phyloP scores from a whole-genome alignment of 2,888 invertebrate genomes.

The Zelleria hepariella region DNA sequence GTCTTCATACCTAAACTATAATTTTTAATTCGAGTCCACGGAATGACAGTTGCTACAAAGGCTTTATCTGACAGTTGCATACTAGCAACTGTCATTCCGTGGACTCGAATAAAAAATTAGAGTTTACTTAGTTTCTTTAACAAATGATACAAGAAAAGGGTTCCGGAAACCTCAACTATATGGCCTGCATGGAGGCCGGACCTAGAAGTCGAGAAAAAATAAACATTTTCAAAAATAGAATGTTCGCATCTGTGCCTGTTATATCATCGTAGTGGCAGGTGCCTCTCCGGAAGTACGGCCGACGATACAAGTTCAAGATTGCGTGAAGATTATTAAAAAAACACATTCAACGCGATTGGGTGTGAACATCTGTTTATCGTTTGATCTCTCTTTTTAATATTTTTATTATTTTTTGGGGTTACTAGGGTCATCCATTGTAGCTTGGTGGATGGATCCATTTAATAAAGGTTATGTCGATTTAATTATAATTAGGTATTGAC shows the following conservation, averaged over 20 bases:
- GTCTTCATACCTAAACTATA: too few species aligned
- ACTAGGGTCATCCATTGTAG: neutral
- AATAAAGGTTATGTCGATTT: too few species aligned
- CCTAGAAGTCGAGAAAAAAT: neutral
- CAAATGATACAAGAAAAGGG: neutral
- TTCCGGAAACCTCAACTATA: neutral
- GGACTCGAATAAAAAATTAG: too few species aligned
- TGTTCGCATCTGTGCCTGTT: neutral
- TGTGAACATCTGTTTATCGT: neutral
- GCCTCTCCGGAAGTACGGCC: neutral
- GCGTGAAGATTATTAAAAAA: neutral
- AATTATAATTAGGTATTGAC: too few species aligned
- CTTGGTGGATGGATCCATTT: neutral
- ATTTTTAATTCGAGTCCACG: too few species aligned
- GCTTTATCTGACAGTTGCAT: too few species aligned
- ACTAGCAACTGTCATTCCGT: too few species aligned
- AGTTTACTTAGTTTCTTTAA: too few species aligned
- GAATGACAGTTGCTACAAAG: too few species aligned
- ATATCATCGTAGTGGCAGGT: neutral
- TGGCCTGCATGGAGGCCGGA: neutral
- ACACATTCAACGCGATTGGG: neutral
- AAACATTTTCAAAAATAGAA: neutral
- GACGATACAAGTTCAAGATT: constrained; percentile 5
- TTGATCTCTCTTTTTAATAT: neutral
- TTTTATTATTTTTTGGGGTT: neutral